Evolutionary conservation across 2,113 vertebrate species (phyloP).

Genomic region (Galemys pyrenaicus): DNA sequence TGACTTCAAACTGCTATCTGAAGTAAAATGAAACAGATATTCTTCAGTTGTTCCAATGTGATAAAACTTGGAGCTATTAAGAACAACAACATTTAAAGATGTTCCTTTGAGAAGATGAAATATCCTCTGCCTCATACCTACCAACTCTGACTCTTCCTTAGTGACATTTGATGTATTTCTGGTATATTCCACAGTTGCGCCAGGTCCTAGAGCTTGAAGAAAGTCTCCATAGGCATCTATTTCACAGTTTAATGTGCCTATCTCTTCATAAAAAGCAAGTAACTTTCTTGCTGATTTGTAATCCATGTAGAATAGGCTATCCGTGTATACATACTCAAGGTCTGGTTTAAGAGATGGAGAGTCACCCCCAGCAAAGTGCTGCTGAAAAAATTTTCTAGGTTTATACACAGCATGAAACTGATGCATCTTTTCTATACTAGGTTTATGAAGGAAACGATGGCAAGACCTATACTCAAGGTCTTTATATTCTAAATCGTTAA

Average conservation of each 20-base stretch:
- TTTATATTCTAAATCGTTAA: conserved; percentile 6
- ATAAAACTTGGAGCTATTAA: conserved; percentile 96
- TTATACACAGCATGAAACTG: conserved; percentile 85
- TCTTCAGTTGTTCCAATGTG: conserved; percentile 94
- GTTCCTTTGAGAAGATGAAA: conserved; percentile 90
- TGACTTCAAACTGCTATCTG: conserved; percentile 84
- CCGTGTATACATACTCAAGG: conserved; percentile 91
- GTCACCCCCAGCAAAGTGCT: not conserved
- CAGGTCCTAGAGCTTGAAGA: conserved; percentile 92
- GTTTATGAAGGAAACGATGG: conserved; percentile 93
- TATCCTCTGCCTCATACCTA: conserved; percentile 88
- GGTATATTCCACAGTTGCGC: conserved; percentile 88
- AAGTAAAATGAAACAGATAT: conserved; percentile 92
- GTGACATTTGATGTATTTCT: conserved; percentile 82
- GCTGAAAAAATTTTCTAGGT: not conserved
- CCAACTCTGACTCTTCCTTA: conserved; percentile 82
- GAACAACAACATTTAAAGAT: conserved; percentile 89
- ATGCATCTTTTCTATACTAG: conserved; percentile 88
- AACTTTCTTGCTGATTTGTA: conserved; percentile 84
- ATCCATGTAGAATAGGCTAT: conserved; percentile 94
- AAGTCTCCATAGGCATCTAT: conserved; percentile 98
- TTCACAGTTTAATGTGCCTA: conserved; percentile 89
- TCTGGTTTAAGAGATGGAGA: not conserved
- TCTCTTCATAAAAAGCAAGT: conserved; percentile 86
- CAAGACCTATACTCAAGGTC: conserved; percentile 87